Percentiles rank a stretch among this genome's conserved stretches.
Evolutionary conservation across 2,113 vertebrate species (phyloP).

Genomic region (Cariama cristata): DNA sequence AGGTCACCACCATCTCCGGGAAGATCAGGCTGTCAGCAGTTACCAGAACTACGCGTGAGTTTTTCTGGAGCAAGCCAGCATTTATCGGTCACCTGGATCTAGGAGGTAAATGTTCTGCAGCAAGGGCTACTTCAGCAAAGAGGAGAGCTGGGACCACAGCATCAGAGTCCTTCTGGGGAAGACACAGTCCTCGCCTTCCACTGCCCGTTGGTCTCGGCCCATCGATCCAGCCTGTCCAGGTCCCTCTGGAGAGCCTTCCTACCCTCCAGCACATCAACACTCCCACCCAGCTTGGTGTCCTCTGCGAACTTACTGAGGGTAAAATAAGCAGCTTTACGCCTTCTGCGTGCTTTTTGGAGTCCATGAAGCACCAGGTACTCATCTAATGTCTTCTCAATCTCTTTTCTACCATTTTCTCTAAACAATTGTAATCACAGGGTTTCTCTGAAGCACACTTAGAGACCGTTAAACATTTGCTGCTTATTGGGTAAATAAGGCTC

Average conservation of each 20-base stretch:
- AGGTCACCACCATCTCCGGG: background rate
- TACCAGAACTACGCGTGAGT: rapidly evolving
- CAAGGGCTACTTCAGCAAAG: background rate
- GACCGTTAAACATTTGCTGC: background rate
- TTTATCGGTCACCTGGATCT: background rate
- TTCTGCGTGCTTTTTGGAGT: background rate
- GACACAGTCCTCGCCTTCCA: background rate
- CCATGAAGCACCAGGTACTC: background rate
- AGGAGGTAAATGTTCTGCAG: background rate
- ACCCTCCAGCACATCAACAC: too few relatives aligned
- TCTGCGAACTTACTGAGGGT: too few relatives aligned
- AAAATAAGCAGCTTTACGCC: background rate
- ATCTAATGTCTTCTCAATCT: background rate
- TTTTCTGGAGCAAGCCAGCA: rapidly evolving
- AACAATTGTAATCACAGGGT: background rate
- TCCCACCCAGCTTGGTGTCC: too few relatives aligned
- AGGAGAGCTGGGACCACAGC: background rate
- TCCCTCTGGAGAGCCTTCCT: too few relatives aligned
- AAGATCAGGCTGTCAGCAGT: background rate
- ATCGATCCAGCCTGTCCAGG: too few relatives aligned
- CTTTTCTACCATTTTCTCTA: background rate
- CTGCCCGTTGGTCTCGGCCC: background rate
- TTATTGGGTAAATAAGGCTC: constrained; percentile 10
- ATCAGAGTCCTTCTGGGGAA: rapidly evolving
- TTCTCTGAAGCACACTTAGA: background rate